Percentiles rank a stretch among this genome's conserved stretches.
phyloP scores from a whole-genome alignment of 2,888 invertebrate genomes.

The Deilephila porcellus region DNA sequence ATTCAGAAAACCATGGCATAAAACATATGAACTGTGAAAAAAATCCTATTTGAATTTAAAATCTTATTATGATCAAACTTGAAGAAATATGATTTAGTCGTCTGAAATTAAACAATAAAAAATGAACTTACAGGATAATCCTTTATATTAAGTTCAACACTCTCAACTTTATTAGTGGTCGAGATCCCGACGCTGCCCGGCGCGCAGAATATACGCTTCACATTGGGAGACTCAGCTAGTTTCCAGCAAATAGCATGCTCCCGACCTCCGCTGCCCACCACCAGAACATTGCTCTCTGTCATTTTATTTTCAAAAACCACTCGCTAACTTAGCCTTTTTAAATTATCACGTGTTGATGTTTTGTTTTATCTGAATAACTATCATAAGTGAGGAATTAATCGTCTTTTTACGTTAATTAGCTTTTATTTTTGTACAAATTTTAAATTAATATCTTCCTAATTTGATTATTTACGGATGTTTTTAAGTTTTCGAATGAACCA shows the following conservation, averaged over 20 bases:
- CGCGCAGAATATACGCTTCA: slow-evolving; percentile 90
- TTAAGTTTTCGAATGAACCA: slow-evolving; percentile 42
- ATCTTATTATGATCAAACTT: background rate
- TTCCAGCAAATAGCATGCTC: slow-evolving; percentile 99
- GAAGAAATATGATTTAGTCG: too few species aligned
- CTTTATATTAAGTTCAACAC: slow-evolving; percentile 87
- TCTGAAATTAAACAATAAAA: background rate
- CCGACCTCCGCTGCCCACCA: slow-evolving; percentile 96
- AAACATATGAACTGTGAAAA: background rate
- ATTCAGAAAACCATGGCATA: too few species aligned
- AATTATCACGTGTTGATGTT: slow-evolving; percentile 51
- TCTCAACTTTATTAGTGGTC: slow-evolving; percentile 87
- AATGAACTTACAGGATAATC: slow-evolving; percentile 87
- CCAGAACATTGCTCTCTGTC: slow-evolving; percentile 86
- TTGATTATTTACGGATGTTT: background rate
- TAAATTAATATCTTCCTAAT: background rate
- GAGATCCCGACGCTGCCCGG: slow-evolving; percentile 96
- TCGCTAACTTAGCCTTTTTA: slow-evolving; percentile 29
- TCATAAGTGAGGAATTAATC: background rate
- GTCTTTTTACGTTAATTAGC: background rate
- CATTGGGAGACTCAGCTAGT: slow-evolving; percentile 90
- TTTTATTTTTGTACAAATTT: background rate
- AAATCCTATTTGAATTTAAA: background rate
- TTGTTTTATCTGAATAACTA: slow-evolving; percentile 3
- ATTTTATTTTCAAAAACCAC: slow-evolving; percentile 46